Base-by-base conservation (phyloP, 1,140 invertebrate genomes). In the Papilio xuthus region DNA sequence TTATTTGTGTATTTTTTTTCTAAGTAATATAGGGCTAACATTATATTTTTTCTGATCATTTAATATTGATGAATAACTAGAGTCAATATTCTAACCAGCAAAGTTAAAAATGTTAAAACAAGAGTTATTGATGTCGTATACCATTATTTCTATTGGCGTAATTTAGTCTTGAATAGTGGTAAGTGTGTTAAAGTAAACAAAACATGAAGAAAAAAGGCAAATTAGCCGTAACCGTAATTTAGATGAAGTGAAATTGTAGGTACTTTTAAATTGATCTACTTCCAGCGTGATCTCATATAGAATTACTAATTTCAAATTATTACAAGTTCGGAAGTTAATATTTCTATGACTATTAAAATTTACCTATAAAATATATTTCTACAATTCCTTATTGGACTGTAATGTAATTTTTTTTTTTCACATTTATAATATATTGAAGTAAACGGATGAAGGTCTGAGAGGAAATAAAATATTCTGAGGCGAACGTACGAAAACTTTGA, bases 151-250 rank as follows among this genome's bases (percentile, higher is more conserved):
- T 60, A 9, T 60, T 60, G 20, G 56, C 26, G 56, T 26, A 23
- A 13, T 26, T 60, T 26, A 26, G 10, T 26, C 20, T 23, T 60
- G 60, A 28, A 28, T 1, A 15, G 53, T 8, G 0, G 4, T 56
- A 56, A 56, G 60, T 32, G 18, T 67, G 26, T 67, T 67, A 67
- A 67, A 67, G 60, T 67, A 67, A 67, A 60, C 56, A 60, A 60
- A 60, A 67, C 60, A 67, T 26, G 26, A 67, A 18, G 56, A 60
- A 26, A 67, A 63, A 67, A 67, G 7, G 4, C 15, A 26, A 67
- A 15, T 67, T 28, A 67, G 8, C 23, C 26, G 60, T 67, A 67
- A 67, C 60, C 26, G 60, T 67, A 28, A 18, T 28, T 67, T 28
- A 67, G 23, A 28, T 67, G 26, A 67, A 67, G 60, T 67, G 60